Evolutionary conservation across 2,888 invertebrate species (phyloP), one percentile per base, ranked within the genome.

Genomic region (Caenorhabditis sp.): DNA sequence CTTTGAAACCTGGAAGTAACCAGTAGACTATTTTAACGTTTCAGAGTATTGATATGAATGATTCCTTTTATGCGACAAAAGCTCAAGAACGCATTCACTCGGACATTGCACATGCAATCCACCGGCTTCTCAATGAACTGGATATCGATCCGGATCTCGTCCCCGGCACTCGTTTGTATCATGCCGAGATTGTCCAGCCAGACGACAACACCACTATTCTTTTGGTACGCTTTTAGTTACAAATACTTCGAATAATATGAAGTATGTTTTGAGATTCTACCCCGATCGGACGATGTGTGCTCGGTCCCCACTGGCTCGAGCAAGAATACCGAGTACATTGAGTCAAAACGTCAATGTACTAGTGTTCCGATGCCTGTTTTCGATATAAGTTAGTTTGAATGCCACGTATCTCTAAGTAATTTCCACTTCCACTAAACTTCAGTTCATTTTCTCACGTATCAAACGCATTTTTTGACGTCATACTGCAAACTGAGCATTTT

Each of bases 361-460:
- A 94, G 95, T 76, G 91, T 98, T 65, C 96, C 97, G 0, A 94
- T 98, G 43, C 95, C 96, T 90, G 95, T 91, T 50, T 92, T 92
- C 86, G 92, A 92, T 89, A 91, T 91, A 89, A 90, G 91, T 91
- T 85, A 89, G 90, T 89, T 24, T 37, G 17, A 6, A 24, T 15
- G 30, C 4, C 7, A 27, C 5, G 9, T 35, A 17, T 27, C 22
- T 0, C 27, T 7, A 3, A 17, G 2, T 8, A 27, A 4, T 7
- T 26, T 22, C 5, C 22, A 1, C 2, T n/a, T 48, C n/a, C 2
- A n/a, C n/a, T 15, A 17, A 52, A 9, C 13, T 27, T 43, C 95
- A 95, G 95, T 96, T 76, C 96, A 98, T 89, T 92, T 97, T 78
- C 94, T 93, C 88, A 96, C 97, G 2, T 99, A 98, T 90, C 95